Conservation (phyloP, 2,888 invertebrate species). For the Andricus quercusramuli region DNA sequence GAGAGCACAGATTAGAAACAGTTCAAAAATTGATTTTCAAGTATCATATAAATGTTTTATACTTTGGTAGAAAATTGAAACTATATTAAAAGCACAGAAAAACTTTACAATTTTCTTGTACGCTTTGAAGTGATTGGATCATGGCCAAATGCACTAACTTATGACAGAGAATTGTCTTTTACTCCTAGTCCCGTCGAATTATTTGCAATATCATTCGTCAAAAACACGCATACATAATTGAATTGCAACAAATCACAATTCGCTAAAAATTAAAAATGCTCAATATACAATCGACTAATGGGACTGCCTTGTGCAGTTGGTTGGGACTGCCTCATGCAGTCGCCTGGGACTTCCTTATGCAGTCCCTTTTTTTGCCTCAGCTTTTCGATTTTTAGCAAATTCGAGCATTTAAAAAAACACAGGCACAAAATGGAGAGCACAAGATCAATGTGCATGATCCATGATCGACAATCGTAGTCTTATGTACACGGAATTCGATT, state of each 20-base stretch:
- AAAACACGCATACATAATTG: constrained; percentile 55
- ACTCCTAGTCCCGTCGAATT: constrained; percentile 50
- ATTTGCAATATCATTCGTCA: constrained; percentile 52
- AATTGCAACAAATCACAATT: constrained; percentile 53
- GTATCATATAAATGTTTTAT: not conserved
- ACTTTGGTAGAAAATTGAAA: not conserved
- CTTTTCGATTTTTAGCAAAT: constrained; percentile 56
- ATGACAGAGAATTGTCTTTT: constrained; percentile 54
- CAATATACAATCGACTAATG: constrained; percentile 20
- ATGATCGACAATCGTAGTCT: constrained; percentile 60
- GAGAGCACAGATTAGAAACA: too few relatives aligned
- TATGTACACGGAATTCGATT: constrained; percentile 64
- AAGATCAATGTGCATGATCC: constrained; percentile 60
- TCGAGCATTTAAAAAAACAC: constrained; percentile 52
- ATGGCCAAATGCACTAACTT: constrained; percentile 40
- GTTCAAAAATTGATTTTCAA: too few relatives aligned
- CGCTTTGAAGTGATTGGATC: not conserved
- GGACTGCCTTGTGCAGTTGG: constrained; percentile 15
- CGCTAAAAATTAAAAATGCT: constrained; percentile 49
- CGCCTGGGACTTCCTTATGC: constrained; percentile 10
- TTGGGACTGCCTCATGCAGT: constrained; percentile 18
- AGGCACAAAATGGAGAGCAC: constrained; percentile 61
- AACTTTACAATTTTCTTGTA: constrained; percentile 11
- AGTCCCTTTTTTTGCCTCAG: constrained; percentile 8
- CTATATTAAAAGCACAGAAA: constrained; percentile 11